Evolutionary conservation across 2,888 invertebrate genomes (phyloP), one percentile per base, ranked within the genome.

Genomic region (Poecilobothrus nobilitatus): DNA sequence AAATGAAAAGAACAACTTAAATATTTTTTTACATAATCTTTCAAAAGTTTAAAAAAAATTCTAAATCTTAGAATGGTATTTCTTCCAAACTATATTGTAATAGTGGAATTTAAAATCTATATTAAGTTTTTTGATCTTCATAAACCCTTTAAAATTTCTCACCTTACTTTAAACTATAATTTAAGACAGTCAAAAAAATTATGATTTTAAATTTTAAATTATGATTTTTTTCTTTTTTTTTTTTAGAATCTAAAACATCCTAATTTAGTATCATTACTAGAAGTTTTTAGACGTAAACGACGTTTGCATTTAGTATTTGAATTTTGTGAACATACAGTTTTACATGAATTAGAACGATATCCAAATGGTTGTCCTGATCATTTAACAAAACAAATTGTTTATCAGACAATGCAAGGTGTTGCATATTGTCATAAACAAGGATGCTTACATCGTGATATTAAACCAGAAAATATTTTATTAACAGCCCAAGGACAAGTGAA

Each of bases 231-330:
- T 37, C 7, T 5, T 37, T 37, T 10, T 37, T 65, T 20, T 27
- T n/a, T 83, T 6, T 84, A 99, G 97, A 97, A 97, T 84, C 85
- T 99, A 73, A 98, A 97, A 81, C 98, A 99, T 82, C 95, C 95
- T 6, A 99, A 99, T 83, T 84, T 99, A 77, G 95, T 99, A 68
- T 97, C 97, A 79, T 85, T 99, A 72, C 87, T 99, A 77, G 99
- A 99, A 84, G 98, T 99, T 70, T 99, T 99, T 82, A 89, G 97
- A 71, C 86, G 95, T 72, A 96, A 96, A 81, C 87, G 96, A 71
- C 94, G 97, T 78, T 85, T 99, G 67, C 98, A 99, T 83, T 86
- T 99, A 71, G 99, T 99, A 41, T 99, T 99, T 83, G 98, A 99
- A 83, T 98, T 92, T 84, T 98, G 99, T 80, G 98, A 99, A 79